Conservation (phyloP, 1,140 invertebrate species). For the Leptinotarsa lineolata region DNA sequence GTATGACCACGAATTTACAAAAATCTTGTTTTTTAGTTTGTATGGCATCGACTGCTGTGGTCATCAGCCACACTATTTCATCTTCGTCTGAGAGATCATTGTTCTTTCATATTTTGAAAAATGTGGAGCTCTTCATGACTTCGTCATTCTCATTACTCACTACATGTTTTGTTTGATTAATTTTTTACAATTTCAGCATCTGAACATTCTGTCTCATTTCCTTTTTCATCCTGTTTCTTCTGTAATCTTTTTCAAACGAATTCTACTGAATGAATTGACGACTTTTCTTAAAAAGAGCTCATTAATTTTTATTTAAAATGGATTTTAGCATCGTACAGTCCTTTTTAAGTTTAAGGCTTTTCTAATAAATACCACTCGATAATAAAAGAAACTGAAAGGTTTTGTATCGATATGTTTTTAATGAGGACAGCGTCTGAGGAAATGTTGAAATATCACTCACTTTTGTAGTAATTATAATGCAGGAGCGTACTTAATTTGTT, state of each 20-base stretch:
- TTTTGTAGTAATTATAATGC: neutral
- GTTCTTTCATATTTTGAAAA: no score
- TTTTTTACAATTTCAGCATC: no score
- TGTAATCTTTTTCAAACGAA: slow-evolving; percentile 3
- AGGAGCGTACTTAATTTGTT: no score
- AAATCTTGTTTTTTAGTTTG: no score
- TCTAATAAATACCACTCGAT: neutral
- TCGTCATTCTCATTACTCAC: no score
- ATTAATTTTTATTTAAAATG: slow-evolving; percentile 9
- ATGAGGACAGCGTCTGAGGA: neutral
- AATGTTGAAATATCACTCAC: neutral
- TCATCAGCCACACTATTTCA: no score
- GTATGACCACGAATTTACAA: no score
- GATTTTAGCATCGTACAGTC: neutral
- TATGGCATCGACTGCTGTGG: no score
- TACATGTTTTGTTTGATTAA: no score
- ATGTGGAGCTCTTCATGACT: no score
- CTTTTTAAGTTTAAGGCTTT: no score
- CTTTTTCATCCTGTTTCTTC: neutral
- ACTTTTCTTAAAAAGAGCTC: neutral
- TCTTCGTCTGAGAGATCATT: no score
- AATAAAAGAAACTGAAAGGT: neutral
- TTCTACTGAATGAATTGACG: neutral
- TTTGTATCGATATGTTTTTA: slow-evolving; percentile 5
- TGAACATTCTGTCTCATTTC: neutral